A percentile compares a stretch with the other conserved stretches of the same genome.
These are phyloP conservation scores for Oncopodura yosiiana DNA, from an alignment of 1,140 invertebrate genomes.

Conservation along the genomic window DNA sequence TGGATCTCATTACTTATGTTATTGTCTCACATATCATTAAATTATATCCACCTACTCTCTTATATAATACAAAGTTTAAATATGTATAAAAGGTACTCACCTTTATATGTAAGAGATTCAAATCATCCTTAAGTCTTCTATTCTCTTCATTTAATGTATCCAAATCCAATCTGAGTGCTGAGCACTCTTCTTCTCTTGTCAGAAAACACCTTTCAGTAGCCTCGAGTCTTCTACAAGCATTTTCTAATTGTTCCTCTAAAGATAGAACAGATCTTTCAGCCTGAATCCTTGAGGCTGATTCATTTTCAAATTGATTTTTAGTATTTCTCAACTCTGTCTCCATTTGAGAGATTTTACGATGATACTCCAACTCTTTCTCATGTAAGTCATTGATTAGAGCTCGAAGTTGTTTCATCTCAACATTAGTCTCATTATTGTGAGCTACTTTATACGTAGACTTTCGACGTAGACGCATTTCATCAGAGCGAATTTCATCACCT, in stretches of 20 bases:
- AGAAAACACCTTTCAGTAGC: constrained; percentile 34
- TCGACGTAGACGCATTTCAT: constrained; percentile 26
- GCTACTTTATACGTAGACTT: constrained; percentile 35
- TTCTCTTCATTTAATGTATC: constrained; percentile 39
- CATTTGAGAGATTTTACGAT: constrained; percentile 27
- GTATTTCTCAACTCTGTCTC: constrained; percentile 34
- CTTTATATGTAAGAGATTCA: constrained; percentile 35
- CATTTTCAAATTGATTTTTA: constrained; percentile 26
- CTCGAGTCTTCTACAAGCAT: constrained; percentile 27
- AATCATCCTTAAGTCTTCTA: constrained; percentile 36
- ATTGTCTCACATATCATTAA: no score
- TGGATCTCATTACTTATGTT: no score
- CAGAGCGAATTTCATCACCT: not conserved
- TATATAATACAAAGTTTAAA: no score
- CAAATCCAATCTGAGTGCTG: constrained; percentile 37
- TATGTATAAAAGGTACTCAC: constrained; percentile 14
- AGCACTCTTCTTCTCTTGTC: constrained; percentile 36
- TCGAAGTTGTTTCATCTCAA: constrained; percentile 32
- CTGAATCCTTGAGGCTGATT: constrained; percentile 22
- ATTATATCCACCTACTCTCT: no score
- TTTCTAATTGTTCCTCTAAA: constrained; percentile 35
- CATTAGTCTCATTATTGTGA: constrained; percentile 27
- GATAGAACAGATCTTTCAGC: constrained; percentile 28
- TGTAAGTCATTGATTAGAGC: constrained; percentile 34
- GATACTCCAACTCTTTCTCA: constrained; percentile 36